phyloP scores from a whole-genome alignment of 2,797 vertebrate species.

The Staurois parvus region DNA sequence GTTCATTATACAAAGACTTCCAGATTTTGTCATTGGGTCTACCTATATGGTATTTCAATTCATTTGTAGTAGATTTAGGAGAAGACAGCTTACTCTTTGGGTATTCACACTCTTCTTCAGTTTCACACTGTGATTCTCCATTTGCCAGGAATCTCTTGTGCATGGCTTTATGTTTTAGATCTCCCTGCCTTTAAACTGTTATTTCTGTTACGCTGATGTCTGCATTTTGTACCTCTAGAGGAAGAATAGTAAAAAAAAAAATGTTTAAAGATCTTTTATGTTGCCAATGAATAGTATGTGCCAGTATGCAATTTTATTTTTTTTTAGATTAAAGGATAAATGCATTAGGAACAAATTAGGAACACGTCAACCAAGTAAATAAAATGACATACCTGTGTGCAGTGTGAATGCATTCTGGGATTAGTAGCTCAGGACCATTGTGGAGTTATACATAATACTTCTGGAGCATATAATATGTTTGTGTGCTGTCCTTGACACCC shows the following conservation, averaged over 20 bases:
- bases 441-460: too few species aligned
- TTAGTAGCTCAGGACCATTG: too few species aligned
- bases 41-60: not conserved
- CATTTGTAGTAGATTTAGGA: not conserved
- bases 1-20: too few species aligned
- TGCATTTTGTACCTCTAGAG: not conserved
- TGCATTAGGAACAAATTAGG: not conserved
- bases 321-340: not conserved
- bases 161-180: not conserved
- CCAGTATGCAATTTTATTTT: not conserved
- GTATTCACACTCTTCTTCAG: too few species aligned
- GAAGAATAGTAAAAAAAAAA: not conserved
- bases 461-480: too few species aligned
- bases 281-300: not conserved
- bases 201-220: not conserved
- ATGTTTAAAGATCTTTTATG: not conserved
- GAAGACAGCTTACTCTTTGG: not conserved
- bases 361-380: not conserved
- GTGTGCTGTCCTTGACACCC: too few species aligned
- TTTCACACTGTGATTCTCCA: not conserved
- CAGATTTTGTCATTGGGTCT: not conserved
- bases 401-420: too few species aligned
- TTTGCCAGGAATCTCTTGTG: not conserved
- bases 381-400: not conserved
- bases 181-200: not conserved